These are phyloP conservation scores for Orchestes rusci DNA, from an alignment of 2,888 invertebrate genomes.

Conservation along the genomic window DNA sequence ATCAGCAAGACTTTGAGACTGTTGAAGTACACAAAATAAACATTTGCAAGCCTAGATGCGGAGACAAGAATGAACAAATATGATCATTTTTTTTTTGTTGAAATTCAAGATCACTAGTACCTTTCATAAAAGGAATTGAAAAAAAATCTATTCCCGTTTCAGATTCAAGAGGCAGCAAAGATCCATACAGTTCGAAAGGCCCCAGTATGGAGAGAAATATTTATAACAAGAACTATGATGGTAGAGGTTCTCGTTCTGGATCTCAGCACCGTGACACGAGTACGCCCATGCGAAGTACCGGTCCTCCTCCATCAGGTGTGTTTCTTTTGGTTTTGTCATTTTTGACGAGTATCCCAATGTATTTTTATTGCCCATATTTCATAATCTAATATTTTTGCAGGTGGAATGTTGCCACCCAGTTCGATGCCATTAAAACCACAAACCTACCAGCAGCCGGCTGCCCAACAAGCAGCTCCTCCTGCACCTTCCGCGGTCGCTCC, in stretches of 20 bases:
- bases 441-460: constrained; percentile 8
- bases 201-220: constrained; percentile 40
- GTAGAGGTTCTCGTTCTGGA: constrained; percentile 48
- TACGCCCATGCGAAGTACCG: constrained; percentile 26
- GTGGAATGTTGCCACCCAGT: constrained; percentile 3
- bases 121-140: no score
- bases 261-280: constrained; percentile 49
- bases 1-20: no score
- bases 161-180: constrained; percentile 33
- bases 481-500: constrained; percentile 8
- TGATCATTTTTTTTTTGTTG: no score
- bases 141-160: constrained; percentile 10
- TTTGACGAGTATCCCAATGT: not conserved
- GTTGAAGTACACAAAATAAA: no score
- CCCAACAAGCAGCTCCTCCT: constrained; percentile 11
- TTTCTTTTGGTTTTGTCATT: not conserved
- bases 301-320: constrained; percentile 25
- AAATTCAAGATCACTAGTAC: no score
- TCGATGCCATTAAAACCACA: constrained; percentile 3
- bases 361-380: not conserved
- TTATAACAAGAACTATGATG: constrained; percentile 37
- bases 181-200: constrained; percentile 42
- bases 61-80: no score
- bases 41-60: no score
- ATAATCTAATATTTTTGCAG: not conserved